Conservation (phyloP, 2,113 vertebrate species). For the Vulpes ferrilata region DNA sequence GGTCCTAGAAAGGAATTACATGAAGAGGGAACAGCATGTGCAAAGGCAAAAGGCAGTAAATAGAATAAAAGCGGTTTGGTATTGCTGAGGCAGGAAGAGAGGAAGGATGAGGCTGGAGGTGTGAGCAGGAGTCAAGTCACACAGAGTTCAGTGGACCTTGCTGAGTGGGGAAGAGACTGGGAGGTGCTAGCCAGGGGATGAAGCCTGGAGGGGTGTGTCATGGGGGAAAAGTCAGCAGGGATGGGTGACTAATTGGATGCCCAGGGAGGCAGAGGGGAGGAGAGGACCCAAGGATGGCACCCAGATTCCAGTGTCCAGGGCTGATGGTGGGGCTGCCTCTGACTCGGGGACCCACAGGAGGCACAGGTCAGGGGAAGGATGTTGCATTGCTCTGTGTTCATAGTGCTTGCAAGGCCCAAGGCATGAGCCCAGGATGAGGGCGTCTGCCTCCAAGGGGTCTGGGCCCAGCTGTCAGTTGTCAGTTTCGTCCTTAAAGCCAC, state of each 20-base stretch:
- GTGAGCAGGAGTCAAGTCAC: background rate
- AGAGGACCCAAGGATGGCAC: background rate
- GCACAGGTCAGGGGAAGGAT: background rate
- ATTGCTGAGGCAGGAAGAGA: background rate
- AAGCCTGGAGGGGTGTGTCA: background rate
- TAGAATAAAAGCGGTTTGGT: background rate
- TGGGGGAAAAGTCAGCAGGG: background rate
- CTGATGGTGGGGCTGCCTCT: background rate
- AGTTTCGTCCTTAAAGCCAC: background rate
- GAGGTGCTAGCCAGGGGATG: background rate
- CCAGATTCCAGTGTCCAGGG: background rate
- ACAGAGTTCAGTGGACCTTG: background rate
- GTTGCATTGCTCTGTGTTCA: fast-evolving
- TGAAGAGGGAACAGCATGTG: background rate
- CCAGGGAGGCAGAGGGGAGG: background rate
- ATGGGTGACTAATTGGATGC: background rate
- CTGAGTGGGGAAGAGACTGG: background rate
- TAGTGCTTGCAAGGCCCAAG: background rate
- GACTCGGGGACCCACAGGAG: background rate
- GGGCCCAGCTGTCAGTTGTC: background rate
- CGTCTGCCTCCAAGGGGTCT: background rate
- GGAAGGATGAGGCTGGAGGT: background rate
- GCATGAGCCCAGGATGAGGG: background rate
- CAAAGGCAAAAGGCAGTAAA: background rate
- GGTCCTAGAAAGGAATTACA: background rate